These are phyloP conservation scores for Eurois occulta DNA, from an alignment of 2,888 invertebrate species.

Conservation along the genomic window DNA sequence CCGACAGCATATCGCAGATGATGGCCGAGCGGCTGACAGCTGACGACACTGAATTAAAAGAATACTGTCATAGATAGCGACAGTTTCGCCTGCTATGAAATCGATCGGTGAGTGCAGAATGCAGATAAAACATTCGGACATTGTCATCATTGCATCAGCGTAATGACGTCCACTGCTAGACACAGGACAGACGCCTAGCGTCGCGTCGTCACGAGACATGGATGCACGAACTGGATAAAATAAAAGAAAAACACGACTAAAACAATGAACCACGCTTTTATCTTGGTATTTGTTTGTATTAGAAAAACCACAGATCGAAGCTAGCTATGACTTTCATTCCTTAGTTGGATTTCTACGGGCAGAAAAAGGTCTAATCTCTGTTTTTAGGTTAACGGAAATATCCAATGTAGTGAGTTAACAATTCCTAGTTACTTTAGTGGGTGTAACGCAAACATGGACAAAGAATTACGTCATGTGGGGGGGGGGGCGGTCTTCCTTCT, in stretches of 20 bases:
- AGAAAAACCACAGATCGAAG: background rate
- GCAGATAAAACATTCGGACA: background rate
- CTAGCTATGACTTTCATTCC: background rate
- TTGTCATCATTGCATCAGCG: background rate
- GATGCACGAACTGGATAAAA: background rate
- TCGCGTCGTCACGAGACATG: background rate
- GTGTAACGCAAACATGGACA: constrained; percentile 4
- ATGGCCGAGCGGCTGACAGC: too few species aligned
- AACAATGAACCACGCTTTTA: background rate
- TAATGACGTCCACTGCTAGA: background rate
- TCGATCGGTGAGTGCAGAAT: background rate
- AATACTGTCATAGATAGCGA: background rate
- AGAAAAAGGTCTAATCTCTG: background rate
- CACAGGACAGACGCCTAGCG: background rate
- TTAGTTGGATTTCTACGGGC: background rate
- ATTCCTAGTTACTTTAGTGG: background rate
- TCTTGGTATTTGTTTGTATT: background rate
- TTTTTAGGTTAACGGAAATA: background rate
- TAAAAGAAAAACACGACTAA: background rate
- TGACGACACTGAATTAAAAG: background rate
- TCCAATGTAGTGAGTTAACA: constrained; percentile 11
- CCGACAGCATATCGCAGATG: background rate
- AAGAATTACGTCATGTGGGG: background rate
- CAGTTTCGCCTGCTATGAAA: background rate
- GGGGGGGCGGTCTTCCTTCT: background rate